Evolutionary conservation across 2,113 vertebrate species (phyloP).

Genomic region (Numida meleagris): DNA sequence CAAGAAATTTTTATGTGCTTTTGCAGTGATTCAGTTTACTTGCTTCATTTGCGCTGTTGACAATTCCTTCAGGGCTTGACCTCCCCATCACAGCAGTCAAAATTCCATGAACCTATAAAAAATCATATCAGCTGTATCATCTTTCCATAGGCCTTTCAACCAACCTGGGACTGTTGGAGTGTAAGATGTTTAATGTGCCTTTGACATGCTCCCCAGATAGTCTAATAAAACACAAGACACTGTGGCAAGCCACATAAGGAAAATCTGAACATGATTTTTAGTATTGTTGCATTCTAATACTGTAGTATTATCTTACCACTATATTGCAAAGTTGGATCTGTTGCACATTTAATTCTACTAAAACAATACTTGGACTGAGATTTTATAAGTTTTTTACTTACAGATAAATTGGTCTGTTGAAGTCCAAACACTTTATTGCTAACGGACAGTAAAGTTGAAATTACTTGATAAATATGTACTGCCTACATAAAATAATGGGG

Average conservation of each 20-base stretch:
- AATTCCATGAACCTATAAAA: background rate
- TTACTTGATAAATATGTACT: background rate
- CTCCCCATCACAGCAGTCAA: background rate
- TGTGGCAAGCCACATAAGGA: background rate
- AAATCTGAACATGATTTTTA: background rate
- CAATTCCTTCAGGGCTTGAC: background rate
- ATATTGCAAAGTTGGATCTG: background rate
- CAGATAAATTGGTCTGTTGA: background rate
- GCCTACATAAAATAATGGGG: background rate
- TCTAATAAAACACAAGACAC: background rate
- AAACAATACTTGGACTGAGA: background rate
- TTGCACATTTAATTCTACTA: background rate
- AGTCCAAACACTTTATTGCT: background rate
- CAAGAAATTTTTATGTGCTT: background rate
- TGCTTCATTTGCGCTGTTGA: background rate
- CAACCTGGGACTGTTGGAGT: background rate
- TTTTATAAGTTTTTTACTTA: background rate
- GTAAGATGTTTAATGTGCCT: background rate
- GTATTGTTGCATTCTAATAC: background rate
- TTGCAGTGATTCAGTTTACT: background rate
- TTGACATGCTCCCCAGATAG: background rate
- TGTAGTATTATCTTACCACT: background rate
- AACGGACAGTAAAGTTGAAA: background rate
- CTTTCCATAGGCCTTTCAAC: background rate
- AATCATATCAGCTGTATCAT: background rate